These are phyloP conservation scores for Oreonectes daqikongensis DNA, from an alignment of 2,797 vertebrate genomes.

Conservation along the genomic window DNA sequence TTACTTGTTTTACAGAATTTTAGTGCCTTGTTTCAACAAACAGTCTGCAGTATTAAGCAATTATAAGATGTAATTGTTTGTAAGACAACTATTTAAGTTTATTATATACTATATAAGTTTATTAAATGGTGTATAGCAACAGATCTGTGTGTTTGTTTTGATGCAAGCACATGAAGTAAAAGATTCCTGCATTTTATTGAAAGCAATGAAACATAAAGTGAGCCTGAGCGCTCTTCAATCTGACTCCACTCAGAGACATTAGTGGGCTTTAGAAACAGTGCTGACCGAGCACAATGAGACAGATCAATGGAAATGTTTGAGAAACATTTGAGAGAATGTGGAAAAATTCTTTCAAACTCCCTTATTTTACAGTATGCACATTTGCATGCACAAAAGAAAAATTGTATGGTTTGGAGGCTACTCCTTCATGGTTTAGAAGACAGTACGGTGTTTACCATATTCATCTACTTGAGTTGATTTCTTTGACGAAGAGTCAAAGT, in stretches of 20 bases:
- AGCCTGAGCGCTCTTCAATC: constrained; percentile 39
- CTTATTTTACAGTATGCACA: background rate
- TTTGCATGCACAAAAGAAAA: background rate
- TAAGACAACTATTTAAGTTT: too few relatives aligned
- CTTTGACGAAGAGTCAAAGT: too few relatives aligned
- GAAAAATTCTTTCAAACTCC: constrained; percentile 3
- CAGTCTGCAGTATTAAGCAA: too few relatives aligned
- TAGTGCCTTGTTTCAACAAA: too few relatives aligned
- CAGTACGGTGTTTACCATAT: background rate
- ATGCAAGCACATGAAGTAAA: background rate
- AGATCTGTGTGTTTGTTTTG: background rate
- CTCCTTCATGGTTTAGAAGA: background rate
- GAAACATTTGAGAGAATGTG: constrained; percentile 1
- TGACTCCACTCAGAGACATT: constrained; percentile 46
- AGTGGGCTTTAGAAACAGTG: constrained; percentile 49
- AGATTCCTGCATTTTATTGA: constrained; percentile 17
- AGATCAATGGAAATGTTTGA: constrained; percentile 55
- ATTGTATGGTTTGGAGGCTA: background rate
- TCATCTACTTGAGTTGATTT: background rate
- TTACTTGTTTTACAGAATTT: too few relatives aligned
- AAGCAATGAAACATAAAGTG: constrained; percentile 35
- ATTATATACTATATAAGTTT: too few relatives aligned
- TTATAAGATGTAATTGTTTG: too few relatives aligned
- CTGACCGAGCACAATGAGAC: constrained; percentile 63
- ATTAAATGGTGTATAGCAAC: background rate